Evolutionary conservation across 2,113 vertebrate genomes (phyloP), one percentile per base, ranked within the genome.

Genomic region (Oreotrochilus melanogaster): DNA sequence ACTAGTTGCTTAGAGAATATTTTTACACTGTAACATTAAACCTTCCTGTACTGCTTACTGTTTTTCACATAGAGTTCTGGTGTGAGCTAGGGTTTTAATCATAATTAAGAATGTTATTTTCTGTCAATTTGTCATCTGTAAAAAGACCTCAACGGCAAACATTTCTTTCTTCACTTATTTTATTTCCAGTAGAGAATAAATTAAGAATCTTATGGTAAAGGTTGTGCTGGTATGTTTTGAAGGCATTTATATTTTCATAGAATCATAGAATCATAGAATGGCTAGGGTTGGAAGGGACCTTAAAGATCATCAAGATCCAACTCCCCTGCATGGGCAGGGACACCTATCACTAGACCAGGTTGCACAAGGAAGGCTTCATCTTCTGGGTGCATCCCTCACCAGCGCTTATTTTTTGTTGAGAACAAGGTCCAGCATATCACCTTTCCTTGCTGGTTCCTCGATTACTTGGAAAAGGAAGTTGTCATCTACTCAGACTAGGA

Each of bases 21-120:
- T 74, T 81, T 51, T 69, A 56, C 25, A 25, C 42, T 42, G n/a
- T 35, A 75, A 30, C 9, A 58, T 10, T 64, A 48, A 37, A 71
- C 1, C 47, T 48, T 87, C 74, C 3, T 1, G 1, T 42, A 18
- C 1, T 0, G 35, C 3, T 37, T 37, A 37, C 37, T 19, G 45
- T 7, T 85, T 87, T 90, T 75, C 21, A 25, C 14, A 27, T 65
- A 18, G 5, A 42, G 15, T 57, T 78, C 28, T 76, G 18, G 4
- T 65, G 24, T 67, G 45, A 25, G 9, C 8, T 78, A 33, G 11
- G 5, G 23, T 71, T 50, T 18, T 64, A 60, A 74, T 11, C n/a
- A 65, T 56, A 83, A 82, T 22, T 6, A 93, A 43, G 12, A 73
- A n/a, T 79, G 14, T 14, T 74, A 54, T 39, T 75, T 62, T 85